Evolutionary conservation across 2,888 invertebrate species (phyloP), one percentile per base, ranked within the genome.

Genomic region (Gymnosoma rotundatum): DNA sequence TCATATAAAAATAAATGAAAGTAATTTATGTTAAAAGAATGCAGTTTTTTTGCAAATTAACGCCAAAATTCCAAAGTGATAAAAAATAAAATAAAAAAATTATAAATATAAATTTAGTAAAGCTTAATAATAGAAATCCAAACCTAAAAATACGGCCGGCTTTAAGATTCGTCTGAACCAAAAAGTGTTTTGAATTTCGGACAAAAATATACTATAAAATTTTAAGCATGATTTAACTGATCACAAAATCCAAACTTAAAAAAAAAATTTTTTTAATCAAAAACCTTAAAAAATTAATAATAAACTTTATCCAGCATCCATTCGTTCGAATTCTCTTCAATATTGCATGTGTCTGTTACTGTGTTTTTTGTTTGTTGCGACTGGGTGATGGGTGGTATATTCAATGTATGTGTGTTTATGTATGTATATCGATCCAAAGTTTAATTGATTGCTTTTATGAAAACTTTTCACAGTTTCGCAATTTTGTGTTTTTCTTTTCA

Each of bases 401-500:
- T 50, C 56, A 6, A 14, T 48, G 8, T 25, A 25, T 25, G 25
- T 25, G 4, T 4, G 45, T 63, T 50, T 63, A 52, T 73, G 10
- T 56, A 48, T 10, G 50, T 20, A 52, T 42, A 78, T 81, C 73
- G 80, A 84, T 78, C 83, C 72, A 50, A 69, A 75, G 78, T 85
- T 86, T 87, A 86, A 87, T 87, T 87, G 86, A 87, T 87, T 87
- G 87, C 87, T 87, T 87, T 87, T 86, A 79, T 86, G 85, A 80
- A 78, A 83, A 56, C 42, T 69, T 80, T 73, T 64, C 63, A 54
- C 66, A 61, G 38, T n/a, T 66, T 75, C 73, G 8, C 38, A 7
- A 20, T 61, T 82, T 70, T 20, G 38, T 54, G 20, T 69, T 72
- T 72, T n/a, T 67, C 18, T 61, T 52, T 78, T 20, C 48, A 54